These are phyloP conservation scores for Julus scanicus DNA, from an alignment of 2,888 invertebrate genomes.

Conservation along the genomic window DNA sequence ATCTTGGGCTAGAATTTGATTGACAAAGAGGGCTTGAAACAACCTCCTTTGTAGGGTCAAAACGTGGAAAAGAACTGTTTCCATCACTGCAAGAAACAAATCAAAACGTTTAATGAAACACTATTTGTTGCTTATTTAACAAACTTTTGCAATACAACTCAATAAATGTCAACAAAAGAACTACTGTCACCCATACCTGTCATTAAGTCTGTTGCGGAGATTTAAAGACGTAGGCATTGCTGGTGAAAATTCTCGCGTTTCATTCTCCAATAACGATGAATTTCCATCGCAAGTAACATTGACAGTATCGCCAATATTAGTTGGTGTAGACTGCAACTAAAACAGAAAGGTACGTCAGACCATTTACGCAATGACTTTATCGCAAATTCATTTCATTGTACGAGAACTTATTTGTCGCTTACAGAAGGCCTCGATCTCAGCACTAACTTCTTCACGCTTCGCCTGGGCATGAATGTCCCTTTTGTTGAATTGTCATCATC, in stretches of 20 bases:
- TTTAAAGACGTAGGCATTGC: not conserved
- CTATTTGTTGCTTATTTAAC: not conserved
- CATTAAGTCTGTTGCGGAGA: not conserved
- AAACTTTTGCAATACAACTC: not conserved
- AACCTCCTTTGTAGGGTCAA: conserved; percentile 17
- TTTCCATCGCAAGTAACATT: not conserved
- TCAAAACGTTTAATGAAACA: not conserved
- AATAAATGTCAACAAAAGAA: not conserved
- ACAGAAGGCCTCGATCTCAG: conserved; percentile 67
- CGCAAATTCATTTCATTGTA: not conserved
- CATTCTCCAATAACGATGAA: not conserved
- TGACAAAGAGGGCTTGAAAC: not conserved
- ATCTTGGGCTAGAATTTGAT: not conserved
- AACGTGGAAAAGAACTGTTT: not conserved
- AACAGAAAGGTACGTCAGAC: not conserved
- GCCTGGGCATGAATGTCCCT: conserved; percentile 68
- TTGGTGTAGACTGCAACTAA: not conserved
- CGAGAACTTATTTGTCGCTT: not conserved
- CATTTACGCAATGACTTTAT: not conserved
- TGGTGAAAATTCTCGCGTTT: not conserved
- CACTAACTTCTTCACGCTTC: conserved; percentile 77
- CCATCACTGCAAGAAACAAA: not conserved
- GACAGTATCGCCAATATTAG: not conserved
- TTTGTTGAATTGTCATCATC: conserved; percentile 70
- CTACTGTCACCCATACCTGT: not conserved